Evolutionary conservation across 2,888 invertebrate species (phyloP), one percentile per base, ranked within the genome.

Genomic region (Luperina testacea): DNA sequence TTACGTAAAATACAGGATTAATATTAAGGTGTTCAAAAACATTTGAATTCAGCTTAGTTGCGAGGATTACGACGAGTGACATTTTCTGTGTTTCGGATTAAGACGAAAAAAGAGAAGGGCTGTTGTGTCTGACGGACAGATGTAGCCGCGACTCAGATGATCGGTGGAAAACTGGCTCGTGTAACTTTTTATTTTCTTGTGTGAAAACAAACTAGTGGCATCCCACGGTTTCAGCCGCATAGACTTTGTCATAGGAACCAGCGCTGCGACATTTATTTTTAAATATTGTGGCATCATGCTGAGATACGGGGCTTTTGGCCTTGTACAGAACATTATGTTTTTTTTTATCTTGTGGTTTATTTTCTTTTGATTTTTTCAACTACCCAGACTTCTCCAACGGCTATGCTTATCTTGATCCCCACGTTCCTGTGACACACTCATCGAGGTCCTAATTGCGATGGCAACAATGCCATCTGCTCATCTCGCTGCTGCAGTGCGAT

Each of bases 1-100:
- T 53, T 53, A 53, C 68, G 32, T 64, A 61, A 63, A 63, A 63
- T 64, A 32, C n/a, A 76, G 38, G 59, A 53, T 42, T 80, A 68
- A 75, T 80, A 76, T 82, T 72, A 72, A 74, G 72, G 75, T 48
- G 45, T 72, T 63, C 68, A 68, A 77, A 83, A 83, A 77, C 78
- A 77, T 48, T 65, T 48, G 65, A 69, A 71, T 80, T 75, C 72
- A 68, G 57, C 32, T 72, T 27, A 38, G 64, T 45, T 27, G 65
- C 57, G 64, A 63, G 79, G 80, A 81, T 88, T 82, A 88, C 32
- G 9, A 17, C 11, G 32, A 72, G 77, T 72, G 83, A 81, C 87
- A 81, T 69, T 72, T 83, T 78, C 59, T 51, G 79, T 69, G 84
- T 57, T 63, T 20, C 42, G 70, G 73, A 74, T 72, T 86, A 51